Evolutionary conservation across 2,797 vertebrate genomes (phyloP), one percentile per base, ranked within the genome.

Genomic region (Cryptoblepharus egeriae): DNA sequence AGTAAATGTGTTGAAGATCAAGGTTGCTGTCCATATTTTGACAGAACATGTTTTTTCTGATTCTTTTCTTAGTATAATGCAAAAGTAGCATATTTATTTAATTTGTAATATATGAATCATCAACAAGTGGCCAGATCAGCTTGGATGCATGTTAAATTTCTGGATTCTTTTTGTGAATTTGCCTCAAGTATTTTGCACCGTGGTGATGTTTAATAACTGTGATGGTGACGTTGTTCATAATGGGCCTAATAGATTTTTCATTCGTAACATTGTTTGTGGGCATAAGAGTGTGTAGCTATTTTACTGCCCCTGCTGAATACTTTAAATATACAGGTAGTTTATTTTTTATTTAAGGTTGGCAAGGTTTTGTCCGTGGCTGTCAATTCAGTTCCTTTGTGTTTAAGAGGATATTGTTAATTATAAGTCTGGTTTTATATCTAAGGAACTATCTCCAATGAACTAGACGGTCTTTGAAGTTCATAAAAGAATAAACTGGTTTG

Each of bases 141-240:
- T 22, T 8, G 26, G 22, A 4, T 49, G 30, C 16, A 26, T 28
- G 0, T 69, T 26, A 75, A 2, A 10, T 67, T 3, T 63, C n/a
- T 6, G 0, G 15, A 28, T 22, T 3, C 10, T 80, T 0, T 30
- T 32, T 60, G 1, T 3, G 39, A 77, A 78, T 9, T 60, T 80
- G 15, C 63, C 32, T 39, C 13, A 79, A 32, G 7, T 2, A 0
- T 0, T 0, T 5, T 75, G 15, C 69, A 16, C 15, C 1, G 35
- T 77, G 3, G 32, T 71, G 35, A 71, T 77, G 20, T n/a, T 0
- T 5, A 80, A 26, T 49, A 6, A 64, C 26, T n/a, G n/a, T n/a
- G n/a, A n/a, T n/a, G n/a, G n/a, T n/a, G n/a, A n/a, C n/a, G n/a
- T n/a, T n/a, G n/a, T n/a, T n/a, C n/a, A n/a, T n/a, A n/a, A n/a